Evolutionary conservation across 1,140 invertebrate genomes (phyloP).

Genomic region (Mactra quadrangularis): DNA sequence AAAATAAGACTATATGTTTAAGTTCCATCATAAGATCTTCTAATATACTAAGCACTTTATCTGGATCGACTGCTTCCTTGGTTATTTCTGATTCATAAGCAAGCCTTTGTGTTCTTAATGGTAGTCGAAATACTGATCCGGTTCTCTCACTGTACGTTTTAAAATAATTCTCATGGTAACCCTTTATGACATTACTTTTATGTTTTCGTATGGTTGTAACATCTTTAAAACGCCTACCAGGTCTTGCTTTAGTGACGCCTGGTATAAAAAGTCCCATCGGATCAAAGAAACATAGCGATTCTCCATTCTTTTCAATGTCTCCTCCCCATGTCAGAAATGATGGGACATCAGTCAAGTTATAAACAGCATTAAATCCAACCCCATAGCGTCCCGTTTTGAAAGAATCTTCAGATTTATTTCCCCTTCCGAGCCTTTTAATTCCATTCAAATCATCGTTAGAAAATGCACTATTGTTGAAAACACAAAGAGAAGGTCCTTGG

Average conservation of each 20-base stretch:
- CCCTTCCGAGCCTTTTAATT: conserved; percentile 78
- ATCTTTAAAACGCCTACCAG: conserved; percentile 70
- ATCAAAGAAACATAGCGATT: conserved; percentile 77
- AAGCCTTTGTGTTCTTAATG: conserved; percentile 70
- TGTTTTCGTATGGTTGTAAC: neutral
- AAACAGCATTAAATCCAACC: conserved; percentile 82
- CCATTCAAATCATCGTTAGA: conserved; percentile 77
- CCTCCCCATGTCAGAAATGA: conserved; percentile 76
- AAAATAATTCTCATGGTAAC: conserved; percentile 29
- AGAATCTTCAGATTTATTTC: conserved; percentile 74
- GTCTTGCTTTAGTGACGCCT: conserved; percentile 60
- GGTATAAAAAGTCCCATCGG: conserved; percentile 74
- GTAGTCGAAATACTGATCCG: conserved; percentile 76
- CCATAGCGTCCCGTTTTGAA: conserved; percentile 80
- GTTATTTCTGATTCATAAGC: conserved; percentile 69
- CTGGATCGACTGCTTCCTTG: conserved; percentile 47
- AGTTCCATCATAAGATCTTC: conserved; percentile 71
- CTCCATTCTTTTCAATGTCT: conserved; percentile 56
- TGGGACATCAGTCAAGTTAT: conserved; percentile 81
- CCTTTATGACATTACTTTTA: neutral
- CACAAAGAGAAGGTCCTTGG: conserved; percentile 80
- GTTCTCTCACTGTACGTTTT: conserved; percentile 26
- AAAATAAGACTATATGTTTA: conserved; percentile 72
- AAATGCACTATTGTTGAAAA: conserved; percentile 80
- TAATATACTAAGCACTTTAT: conserved; percentile 64